Evolutionary conservation across 2,888 invertebrate species (phyloP).

Genomic region (Linyphia triangularis): DNA sequence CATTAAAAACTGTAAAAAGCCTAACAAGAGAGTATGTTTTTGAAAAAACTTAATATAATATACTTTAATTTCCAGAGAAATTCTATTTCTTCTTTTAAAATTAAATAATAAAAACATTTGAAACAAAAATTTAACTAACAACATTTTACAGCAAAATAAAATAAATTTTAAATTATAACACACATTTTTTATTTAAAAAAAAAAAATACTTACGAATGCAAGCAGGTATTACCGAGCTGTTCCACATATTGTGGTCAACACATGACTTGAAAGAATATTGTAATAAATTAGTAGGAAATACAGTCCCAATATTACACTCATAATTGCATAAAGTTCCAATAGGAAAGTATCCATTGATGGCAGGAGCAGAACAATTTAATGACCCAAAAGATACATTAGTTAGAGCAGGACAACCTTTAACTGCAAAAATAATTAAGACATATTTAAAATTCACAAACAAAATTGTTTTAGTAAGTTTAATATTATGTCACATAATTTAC

Average conservation of each 20-base stretch:
- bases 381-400: not conserved
- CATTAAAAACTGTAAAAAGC: no score
- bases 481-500: no score
- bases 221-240: conserved; percentile 21
- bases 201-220: conserved; percentile 50
- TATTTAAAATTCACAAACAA: not conserved
- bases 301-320: conserved; percentile 31
- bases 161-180: no score
- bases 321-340: conserved; percentile 36
- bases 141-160: not conserved
- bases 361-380: conserved; percentile 14
- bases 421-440: not conserved
- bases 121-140: not conserved
- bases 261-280: conserved; percentile 25
- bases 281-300: conserved; percentile 30
- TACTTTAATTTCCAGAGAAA: not conserved
- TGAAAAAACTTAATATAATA: not conserved
- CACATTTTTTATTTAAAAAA: no score
- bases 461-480: no score
- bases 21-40: no score
- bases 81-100: not conserved
- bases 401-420: not conserved
- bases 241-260: conserved; percentile 1
- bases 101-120: not conserved
- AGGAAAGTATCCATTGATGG: not conserved